A percentile compares a stretch with the other conserved stretches of the same genome.
Evolutionary conservation across 2,797 vertebrate species (phyloP).

Genomic region (Brachyalestes nurse): DNA sequence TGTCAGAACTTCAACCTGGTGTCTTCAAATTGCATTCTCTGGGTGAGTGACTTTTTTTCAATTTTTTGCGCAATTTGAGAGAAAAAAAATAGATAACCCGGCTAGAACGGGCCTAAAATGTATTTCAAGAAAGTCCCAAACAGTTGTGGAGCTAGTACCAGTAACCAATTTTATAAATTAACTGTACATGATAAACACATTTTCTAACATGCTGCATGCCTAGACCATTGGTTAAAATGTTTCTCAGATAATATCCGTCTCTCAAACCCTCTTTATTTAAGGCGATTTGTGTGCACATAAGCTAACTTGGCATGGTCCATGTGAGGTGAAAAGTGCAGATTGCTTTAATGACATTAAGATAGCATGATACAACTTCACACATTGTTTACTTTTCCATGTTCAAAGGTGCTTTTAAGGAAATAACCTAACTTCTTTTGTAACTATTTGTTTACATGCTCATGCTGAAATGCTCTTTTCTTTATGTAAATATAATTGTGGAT

Average conservation of each 20-base stretch:
- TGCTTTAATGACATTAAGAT: slow-evolving; percentile 28
- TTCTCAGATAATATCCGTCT: neutral
- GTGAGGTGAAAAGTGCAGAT: neutral
- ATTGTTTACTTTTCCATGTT: slow-evolving; percentile 9
- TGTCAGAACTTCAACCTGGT: neutral
- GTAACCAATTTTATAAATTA: too few species aligned
- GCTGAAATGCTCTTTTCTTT: neutral
- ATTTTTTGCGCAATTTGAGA: too few species aligned
- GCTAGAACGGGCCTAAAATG: neutral
- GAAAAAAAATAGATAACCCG: neutral
- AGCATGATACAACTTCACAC: neutral
- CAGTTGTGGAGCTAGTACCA: neutral
- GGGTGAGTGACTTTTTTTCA: slow-evolving; percentile 15
- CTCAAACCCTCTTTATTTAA: neutral
- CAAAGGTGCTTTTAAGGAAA: slow-evolving; percentile 8
- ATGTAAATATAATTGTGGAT: neutral
- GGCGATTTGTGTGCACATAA: neutral
- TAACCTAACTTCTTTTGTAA: neutral
- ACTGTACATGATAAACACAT: neutral
- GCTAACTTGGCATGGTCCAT: neutral
- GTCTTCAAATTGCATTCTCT: neutral
- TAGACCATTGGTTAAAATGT: neutral
- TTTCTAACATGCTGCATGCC: neutral
- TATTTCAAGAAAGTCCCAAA: neutral
- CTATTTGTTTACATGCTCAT: neutral